Evolutionary conservation across 2,888 invertebrate species (phyloP).

Genomic region (Lithodes maja): DNA sequence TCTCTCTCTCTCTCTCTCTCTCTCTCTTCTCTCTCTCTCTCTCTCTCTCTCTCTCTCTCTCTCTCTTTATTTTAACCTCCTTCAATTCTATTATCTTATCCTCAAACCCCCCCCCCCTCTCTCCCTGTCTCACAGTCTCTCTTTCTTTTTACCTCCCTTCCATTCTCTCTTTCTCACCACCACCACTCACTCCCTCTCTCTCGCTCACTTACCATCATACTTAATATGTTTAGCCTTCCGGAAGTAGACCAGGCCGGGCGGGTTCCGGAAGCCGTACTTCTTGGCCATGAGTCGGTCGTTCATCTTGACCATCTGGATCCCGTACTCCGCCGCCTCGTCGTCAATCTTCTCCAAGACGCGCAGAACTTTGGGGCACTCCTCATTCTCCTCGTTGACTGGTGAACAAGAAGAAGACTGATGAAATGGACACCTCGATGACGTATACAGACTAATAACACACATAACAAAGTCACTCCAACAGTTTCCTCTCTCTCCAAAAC

Average conservation of each 20-base stretch:
- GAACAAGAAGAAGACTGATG: background rate
- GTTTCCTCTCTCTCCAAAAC: no score
- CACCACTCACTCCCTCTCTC: background rate
- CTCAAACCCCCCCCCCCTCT: background rate
- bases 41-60: no score
- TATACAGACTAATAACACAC: no score
- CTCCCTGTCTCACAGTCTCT: background rate
- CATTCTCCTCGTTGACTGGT: constrained; percentile 84
- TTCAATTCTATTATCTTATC: background rate
- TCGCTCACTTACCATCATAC: constrained; percentile 81
- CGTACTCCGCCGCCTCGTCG: constrained; percentile 93
- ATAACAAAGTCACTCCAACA: no score
- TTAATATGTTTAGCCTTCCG: constrained; percentile 92
- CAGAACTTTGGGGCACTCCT: constrained; percentile 85
- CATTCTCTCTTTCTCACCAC: background rate
- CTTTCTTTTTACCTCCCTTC: background rate
- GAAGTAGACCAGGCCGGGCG: constrained; percentile 93
- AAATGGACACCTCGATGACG: background rate
- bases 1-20: no score
- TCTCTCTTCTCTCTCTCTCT: no score
- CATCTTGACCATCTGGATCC: constrained; percentile 92
- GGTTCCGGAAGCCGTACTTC: constrained; percentile 91
- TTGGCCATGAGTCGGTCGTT: constrained; percentile 93
- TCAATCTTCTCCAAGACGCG: constrained; percentile 88
- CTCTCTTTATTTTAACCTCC: no score